Evolutionary conservation across 1,140 invertebrate genomes (phyloP).

Genomic region (Zaprionus ornatus): DNA sequence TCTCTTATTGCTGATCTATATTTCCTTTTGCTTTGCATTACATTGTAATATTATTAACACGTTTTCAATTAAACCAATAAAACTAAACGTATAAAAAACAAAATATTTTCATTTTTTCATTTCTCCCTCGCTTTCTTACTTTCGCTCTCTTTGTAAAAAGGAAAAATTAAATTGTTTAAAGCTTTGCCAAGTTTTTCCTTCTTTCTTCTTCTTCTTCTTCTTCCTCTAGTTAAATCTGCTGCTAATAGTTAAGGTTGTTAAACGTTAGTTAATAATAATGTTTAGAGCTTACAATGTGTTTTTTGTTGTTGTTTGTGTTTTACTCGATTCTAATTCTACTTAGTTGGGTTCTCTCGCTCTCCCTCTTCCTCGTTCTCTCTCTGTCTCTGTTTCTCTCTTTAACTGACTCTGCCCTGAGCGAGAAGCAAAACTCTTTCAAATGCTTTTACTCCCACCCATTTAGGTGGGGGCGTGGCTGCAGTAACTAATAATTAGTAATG

Average conservation of each 20-base stretch:
- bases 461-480: slow-evolving; percentile 15
- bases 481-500: slow-evolving; percentile 24
- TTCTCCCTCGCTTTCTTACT: slow-evolving; percentile 1
- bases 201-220: slow-evolving; percentile 32
- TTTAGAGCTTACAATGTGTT: slow-evolving; percentile 63
- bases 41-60: slow-evolving; percentile 67
- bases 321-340: slow-evolving; percentile 49
- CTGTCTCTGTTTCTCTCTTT: slow-evolving; percentile 14
- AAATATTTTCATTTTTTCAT: slow-evolving; percentile 65
- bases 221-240: slow-evolving; percentile 55
- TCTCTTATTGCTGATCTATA: slow-evolving; percentile 26
- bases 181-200: slow-evolving; percentile 77
- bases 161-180: slow-evolving; percentile 83
- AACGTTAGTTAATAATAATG: slow-evolving; percentile 62
- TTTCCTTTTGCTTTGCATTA: slow-evolving; percentile 24
- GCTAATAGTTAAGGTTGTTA: slow-evolving; percentile 48
- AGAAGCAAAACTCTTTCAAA: slow-evolving; percentile 48
- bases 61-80: slow-evolving; percentile 63
- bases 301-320: slow-evolving; percentile 22
- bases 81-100: slow-evolving; percentile 76
- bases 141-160: slow-evolving; percentile 60
- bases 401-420: slow-evolving; percentile 15
- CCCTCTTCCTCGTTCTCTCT: not conserved
- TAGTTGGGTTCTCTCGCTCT: slow-evolving; percentile 20
- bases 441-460: slow-evolving; percentile 28